Base-by-base conservation (phyloP, 2,888 invertebrate species). In the Apamea sordens region DNA sequence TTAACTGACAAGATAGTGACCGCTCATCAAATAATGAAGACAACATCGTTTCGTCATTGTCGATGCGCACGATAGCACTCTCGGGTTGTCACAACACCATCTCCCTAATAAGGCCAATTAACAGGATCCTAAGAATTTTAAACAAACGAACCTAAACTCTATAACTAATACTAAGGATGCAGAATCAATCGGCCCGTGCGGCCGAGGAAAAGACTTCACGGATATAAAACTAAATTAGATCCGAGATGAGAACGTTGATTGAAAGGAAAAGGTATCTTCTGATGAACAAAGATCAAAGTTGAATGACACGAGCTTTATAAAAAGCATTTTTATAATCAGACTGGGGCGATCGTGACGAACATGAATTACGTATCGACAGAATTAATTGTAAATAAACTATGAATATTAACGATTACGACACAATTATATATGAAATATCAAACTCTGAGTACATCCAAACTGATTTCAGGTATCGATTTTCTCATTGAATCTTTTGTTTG, bases 21-120 rank as follows among this genome's bases (percentile, higher is more conserved):
- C 95, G 96, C 95, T 96, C 96, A 95, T 96, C 96, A 96, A 95
- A 96, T 96, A 96, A 96, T 96, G 96, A 97, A 96, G 96, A 96
- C 96, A 96, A 95, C 96, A 95, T 95, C 96, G 97, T 97, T 97
- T 97, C 97, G 96, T 97, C 97, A 96, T 96, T 97, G 97, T 97
- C 95, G 97, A 96, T 97, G 95, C 93, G 92, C 96, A 96, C 96
- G 97, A 97, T 97, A 97, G 94, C 96, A 96, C 96, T 96, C 95
- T 95, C 93, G 92, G 92, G 94, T 96, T 97, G 97, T 97, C 97
- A 97, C 96, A 97, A 97, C 96, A 97, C 95, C 94, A 95, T 96
- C 96, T 96, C 92, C 94, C 95, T 96, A 97, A 97, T 97, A 96
- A 96, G 96, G 93, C 96, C 96, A 97, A 97, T 97, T 97, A 97